Percentiles rank a stretch among this genome's conserved stretches.
Conservation (phyloP, 1,140 invertebrate species). For the Caenorhabditis inopinata region DNA sequence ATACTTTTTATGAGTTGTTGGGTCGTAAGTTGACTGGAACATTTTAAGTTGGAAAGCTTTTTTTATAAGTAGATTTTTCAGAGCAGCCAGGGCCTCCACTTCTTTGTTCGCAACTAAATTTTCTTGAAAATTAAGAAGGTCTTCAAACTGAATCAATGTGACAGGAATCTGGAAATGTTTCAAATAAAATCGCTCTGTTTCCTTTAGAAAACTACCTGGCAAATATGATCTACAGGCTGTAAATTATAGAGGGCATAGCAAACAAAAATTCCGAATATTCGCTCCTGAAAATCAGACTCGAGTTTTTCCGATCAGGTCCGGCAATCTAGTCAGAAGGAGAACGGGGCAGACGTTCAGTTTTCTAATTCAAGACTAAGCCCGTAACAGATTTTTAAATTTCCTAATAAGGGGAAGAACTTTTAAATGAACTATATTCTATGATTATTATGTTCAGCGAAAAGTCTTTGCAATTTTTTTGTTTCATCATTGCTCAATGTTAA, state of each 20-base stretch:
- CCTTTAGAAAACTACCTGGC: not conserved
- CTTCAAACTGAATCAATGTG: not conserved
- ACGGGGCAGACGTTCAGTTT: no score
- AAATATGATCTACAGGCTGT: not conserved
- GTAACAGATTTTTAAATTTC: no score
- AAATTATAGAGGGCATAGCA: conserved; percentile 4
- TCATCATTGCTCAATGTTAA: no score
- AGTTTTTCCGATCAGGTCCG: no score
- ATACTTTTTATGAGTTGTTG: not conserved
- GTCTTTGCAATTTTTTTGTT: no score
- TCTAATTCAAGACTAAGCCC: no score
- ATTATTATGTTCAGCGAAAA: no score
- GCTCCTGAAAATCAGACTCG: not conserved
- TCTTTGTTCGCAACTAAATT: not conserved
- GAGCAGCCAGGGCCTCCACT: not conserved
- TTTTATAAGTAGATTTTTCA: not conserved
- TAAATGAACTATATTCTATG: no score
- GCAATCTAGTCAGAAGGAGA: no score
- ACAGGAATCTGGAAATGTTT: not conserved
- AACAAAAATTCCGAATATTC: not conserved
- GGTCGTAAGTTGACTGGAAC: not conserved
- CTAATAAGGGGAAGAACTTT: no score
- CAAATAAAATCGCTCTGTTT: not conserved
- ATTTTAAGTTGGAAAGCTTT: not conserved
- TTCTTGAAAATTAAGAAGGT: not conserved